Percentiles rank a stretch among this genome's conserved stretches.
These are phyloP conservation scores for Prorops nasuta DNA, from an alignment of 1,140 invertebrate species.

Conservation along the genomic window DNA sequence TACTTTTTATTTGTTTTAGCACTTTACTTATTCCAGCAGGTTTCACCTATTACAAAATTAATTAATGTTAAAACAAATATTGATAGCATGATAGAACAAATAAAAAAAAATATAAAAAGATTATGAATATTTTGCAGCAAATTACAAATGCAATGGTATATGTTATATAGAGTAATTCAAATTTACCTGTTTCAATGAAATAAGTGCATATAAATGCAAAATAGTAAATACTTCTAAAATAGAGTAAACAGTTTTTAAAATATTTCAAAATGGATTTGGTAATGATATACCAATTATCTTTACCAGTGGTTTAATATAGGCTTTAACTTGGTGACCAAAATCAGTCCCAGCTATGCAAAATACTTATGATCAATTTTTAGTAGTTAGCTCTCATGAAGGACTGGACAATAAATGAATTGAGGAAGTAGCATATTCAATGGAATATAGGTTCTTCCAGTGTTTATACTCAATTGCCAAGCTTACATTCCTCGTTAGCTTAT, in stretches of 20 bases:
- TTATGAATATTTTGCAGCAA: too few species aligned
- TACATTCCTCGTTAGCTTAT: slow-evolving; percentile 47
- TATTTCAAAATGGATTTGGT: slow-evolving; percentile 50
- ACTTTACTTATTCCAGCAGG: too few species aligned
- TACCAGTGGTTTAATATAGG: slow-evolving; percentile 63
- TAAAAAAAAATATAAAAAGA: too few species aligned
- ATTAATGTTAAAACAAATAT: too few species aligned
- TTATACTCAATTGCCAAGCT: background rate
- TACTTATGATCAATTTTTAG: slow-evolving; percentile 56
- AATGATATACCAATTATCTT: slow-evolving; percentile 55
- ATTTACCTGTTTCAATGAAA: too few species aligned
- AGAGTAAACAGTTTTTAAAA: slow-evolving; percentile 48
- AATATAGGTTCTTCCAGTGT: slow-evolving; percentile 51
- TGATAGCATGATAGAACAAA: too few species aligned
- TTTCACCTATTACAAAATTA: too few species aligned
- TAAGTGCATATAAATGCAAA: slow-evolving; percentile 9
- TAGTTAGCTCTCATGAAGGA: slow-evolving; percentile 54
- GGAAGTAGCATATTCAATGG: slow-evolving; percentile 53
- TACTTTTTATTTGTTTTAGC: too few species aligned
- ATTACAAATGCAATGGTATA: too few species aligned
- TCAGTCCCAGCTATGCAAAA: slow-evolving; percentile 44
- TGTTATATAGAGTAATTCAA: too few species aligned
- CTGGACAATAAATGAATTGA: slow-evolving; percentile 51
- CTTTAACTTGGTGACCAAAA: slow-evolving; percentile 61
- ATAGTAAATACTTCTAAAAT: slow-evolving; percentile 18